phyloP scores from a whole-genome alignment of 2,113 vertebrate genomes.

The Tyto alba region DNA sequence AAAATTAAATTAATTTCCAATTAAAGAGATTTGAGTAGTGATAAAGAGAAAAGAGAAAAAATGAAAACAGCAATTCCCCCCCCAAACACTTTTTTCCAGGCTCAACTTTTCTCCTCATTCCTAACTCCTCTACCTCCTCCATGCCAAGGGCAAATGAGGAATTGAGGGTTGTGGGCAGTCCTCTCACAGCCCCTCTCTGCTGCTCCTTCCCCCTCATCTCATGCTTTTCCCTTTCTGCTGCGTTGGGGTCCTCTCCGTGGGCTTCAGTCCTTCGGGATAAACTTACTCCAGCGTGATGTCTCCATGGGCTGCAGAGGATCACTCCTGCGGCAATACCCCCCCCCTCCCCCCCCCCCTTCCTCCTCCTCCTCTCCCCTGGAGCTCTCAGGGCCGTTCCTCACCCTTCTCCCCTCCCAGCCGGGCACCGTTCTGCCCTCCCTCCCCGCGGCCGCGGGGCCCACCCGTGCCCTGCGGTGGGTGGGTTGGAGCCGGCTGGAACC shows the following conservation, averaged over 20 bases:
- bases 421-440: background rate
- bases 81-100: background rate
- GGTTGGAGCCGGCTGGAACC: fast-evolving
- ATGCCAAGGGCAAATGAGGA: background rate
- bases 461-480: fast-evolving
- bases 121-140: background rate
- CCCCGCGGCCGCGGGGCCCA: background rate
- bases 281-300: fast-evolving
- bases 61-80: background rate
- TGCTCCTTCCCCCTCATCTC: background rate
- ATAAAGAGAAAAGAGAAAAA: background rate
- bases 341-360: no score
- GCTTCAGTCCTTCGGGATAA: background rate
- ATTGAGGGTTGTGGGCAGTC: background rate
- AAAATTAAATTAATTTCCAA: background rate
- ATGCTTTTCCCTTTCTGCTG: background rate
- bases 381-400: background rate
- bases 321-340: fast-evolving
- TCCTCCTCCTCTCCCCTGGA: fast-evolving
- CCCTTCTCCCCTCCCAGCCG: background rate
- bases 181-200: background rate
- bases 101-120: background rate
- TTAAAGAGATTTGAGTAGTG: background rate
- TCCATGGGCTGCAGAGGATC: background rate
- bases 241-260: fast-evolving